Base-by-base conservation (phyloP, 2,888 invertebrate species). In the Ormia ochracea region DNA sequence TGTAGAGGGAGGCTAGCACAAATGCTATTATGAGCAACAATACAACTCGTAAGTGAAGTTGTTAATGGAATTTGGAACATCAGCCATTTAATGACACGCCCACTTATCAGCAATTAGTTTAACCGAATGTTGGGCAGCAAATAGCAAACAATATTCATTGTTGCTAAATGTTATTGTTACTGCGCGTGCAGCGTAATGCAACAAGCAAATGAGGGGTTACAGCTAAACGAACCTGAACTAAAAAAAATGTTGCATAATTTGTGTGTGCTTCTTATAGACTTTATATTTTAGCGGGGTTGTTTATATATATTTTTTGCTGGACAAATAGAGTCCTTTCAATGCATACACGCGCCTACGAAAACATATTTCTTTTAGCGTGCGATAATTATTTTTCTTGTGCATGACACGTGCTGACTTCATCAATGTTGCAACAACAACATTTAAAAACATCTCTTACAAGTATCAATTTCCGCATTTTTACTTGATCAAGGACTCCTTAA, bases 391-490 rank as follows among this genome's bases (percentile, higher is more conserved):
- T 86, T 84, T 81, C 83, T 82, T 85, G 68, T 80, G 83, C 85
- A 82, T 81, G 84, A 52, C 87, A 87, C 86, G 87, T 86, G 88
- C 70, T 73, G 78, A 59, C 59, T 69, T 70, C 61, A 68, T 50
- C 59, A 72, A 63, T 72, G 74, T 70, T 74, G 77, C 82, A 72
- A 52, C 45, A 72, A 52, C 45, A 72, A 58, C 28, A 61, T 74
- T 74, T 74, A 36, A 61, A 50, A 77, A 80, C 76, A 68, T 73
- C 45, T 61, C 63, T 66, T 79, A 85, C 86, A 88, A 87, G 87
- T 87, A 87, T 87, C 87, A 85, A 86, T 87, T 86, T 87, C 87
- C 87, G 85, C 82, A 83, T 79, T 83, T 83, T 66, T 74, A 75
- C 58, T 45, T 72, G 82, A 82, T 82, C 81, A 78, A 78, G 76